Conservation (phyloP, 2,888 invertebrate species). For the Cabera pusaria region DNA sequence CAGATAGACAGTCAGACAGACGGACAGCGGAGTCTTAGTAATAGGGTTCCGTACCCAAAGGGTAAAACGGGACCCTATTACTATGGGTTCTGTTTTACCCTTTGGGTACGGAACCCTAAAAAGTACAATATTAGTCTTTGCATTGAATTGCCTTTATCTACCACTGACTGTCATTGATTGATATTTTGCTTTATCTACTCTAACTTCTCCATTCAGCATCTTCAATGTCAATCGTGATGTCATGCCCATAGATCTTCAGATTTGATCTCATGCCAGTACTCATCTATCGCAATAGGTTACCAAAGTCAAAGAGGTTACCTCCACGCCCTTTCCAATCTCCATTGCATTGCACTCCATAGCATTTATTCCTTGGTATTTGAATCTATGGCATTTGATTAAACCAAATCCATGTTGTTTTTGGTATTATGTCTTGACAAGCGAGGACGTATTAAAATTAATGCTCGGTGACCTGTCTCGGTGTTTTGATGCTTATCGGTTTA, state of each 20-base stretch:
- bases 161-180: too few species aligned
- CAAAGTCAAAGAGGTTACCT: constrained; percentile 15
- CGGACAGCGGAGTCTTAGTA: too few species aligned
- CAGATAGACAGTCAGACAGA: too few species aligned
- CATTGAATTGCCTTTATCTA: too few species aligned
- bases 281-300: constrained; percentile 17
- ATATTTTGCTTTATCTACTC: too few species aligned
- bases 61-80: too few species aligned
- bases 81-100: too few species aligned
- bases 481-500: constrained; percentile 16
- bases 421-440: constrained; percentile 8
- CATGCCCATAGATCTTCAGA: constrained; percentile 17
- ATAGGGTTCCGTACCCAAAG: too few species aligned
- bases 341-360: constrained; percentile 16
- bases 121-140: too few species aligned
- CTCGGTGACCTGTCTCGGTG: constrained; percentile 4
- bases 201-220: neutral
- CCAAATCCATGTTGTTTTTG: constrained; percentile 6
- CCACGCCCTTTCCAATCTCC: constrained; percentile 15
- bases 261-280: constrained; percentile 18
- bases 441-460: constrained; percentile 16
- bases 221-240: constrained; percentile 14
- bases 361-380: neutral
- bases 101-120: too few species aligned
- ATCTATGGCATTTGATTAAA: constrained; percentile 11